Conservation (phyloP, 2,113 vertebrate genomes). For the Mobula hypostoma region DNA sequence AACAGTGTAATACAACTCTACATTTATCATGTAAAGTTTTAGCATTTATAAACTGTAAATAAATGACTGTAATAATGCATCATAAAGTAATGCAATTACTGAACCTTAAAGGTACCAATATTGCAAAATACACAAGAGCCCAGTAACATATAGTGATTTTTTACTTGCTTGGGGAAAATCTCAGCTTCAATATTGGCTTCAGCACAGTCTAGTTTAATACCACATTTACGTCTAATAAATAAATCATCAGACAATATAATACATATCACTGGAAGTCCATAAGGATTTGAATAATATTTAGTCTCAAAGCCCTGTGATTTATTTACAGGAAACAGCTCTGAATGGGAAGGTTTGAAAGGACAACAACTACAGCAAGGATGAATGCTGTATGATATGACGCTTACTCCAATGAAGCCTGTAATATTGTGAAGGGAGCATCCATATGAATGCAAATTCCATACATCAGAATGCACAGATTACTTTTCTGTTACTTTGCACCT, state of each 20-base stretch:
- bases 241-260: slow-evolving; percentile 21
- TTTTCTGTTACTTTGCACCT: slow-evolving; percentile 10
- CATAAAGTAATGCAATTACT: slow-evolving; percentile 13
- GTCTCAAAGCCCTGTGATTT: slow-evolving; percentile 6
- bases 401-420: not conserved
- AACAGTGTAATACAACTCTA: slow-evolving; percentile 24
- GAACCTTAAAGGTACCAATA: slow-evolving; percentile 21
- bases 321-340: not conserved
- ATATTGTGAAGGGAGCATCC: not conserved
- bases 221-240: not conserved
- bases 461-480: not conserved
- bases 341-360: slow-evolving; percentile 22
- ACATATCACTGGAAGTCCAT: slow-evolving; percentile 4
- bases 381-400: not conserved
- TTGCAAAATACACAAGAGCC: slow-evolving; percentile 8
- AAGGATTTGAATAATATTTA: slow-evolving; percentile 25
- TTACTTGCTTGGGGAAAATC: not conserved
- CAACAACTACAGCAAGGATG: not conserved
- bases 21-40: not conserved
- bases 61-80: slow-evolving; percentile 29
- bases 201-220: not conserved
- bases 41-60: not conserved
- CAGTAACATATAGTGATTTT: not conserved
- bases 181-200: not conserved
- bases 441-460: not conserved